phyloP scores from a whole-genome alignment of 2,797 vertebrate genomes.

The Centropyge bicolor region DNA sequence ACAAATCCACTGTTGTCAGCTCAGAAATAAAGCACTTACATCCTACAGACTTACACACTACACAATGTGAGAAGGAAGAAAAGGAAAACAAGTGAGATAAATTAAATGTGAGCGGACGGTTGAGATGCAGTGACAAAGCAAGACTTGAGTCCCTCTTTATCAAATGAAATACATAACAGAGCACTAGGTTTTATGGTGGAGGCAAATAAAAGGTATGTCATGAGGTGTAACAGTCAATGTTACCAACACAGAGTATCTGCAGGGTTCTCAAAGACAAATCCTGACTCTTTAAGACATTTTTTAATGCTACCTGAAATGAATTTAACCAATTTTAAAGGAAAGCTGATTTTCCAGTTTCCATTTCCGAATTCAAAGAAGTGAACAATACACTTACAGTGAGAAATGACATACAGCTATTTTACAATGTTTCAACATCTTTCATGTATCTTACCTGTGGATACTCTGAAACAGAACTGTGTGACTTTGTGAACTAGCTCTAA shows the following conservation, averaged over 20 bases:
- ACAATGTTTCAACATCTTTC: neutral
- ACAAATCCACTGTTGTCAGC: conserved; percentile 21
- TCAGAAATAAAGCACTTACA: conserved; percentile 31
- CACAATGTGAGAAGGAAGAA: conserved; percentile 51
- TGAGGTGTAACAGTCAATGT: conserved; percentile 17
- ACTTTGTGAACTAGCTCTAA: neutral
- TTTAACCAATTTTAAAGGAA: neutral
- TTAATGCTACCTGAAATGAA: neutral
- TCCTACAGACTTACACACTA: conserved; percentile 44
- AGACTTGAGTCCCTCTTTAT: neutral
- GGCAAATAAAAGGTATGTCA: neutral
- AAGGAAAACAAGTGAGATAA: conserved; percentile 64
- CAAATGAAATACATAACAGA: neutral
- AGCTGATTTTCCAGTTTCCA: neutral
- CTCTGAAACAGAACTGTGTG: conserved; percentile 22
- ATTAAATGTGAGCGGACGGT: conserved; percentile 55
- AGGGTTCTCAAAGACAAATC: neutral
- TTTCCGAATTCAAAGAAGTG: neutral
- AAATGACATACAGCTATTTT: neutral
- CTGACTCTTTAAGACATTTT: neutral
- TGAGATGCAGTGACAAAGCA: conserved; percentile 53
- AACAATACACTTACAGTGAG: too few species aligned
- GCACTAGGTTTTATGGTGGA: conserved; percentile 26
- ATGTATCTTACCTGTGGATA: neutral
- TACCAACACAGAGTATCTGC: conserved; percentile 33